phyloP scores from a whole-genome alignment of 1,140 invertebrate species.

The Ceratina japonica region DNA sequence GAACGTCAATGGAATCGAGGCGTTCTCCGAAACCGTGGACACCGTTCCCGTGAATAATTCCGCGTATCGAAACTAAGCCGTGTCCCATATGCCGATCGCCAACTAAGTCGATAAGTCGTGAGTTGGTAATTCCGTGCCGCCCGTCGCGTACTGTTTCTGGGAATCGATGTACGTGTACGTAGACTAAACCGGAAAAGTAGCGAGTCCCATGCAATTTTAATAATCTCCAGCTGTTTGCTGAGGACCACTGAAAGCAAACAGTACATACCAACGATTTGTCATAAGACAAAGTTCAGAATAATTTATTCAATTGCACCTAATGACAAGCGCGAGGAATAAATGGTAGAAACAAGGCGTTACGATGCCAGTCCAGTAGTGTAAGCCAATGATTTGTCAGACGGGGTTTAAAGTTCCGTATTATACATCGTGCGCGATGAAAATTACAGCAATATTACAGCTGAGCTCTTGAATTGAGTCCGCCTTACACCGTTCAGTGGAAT shows the following conservation, averaged over 20 bases:
- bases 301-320: too few relatives aligned
- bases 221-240: conserved; percentile 1
- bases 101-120: conserved; percentile 11
- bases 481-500: neutral
- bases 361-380: too few relatives aligned
- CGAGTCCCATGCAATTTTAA: conserved; percentile 40
- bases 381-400: too few relatives aligned
- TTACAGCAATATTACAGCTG: too few relatives aligned
- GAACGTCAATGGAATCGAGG: conserved; percentile 3
- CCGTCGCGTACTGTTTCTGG: conserved; percentile 18
- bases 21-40: conserved; percentile 15
- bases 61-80: conserved; percentile 38
- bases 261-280: too few relatives aligned
- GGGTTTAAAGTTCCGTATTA: too few relatives aligned
- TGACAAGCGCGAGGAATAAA: too few relatives aligned
- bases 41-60: conserved; percentile 34
- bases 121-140: conserved; percentile 13
- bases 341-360: too few relatives aligned
- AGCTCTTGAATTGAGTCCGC: too few relatives aligned
- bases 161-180: conserved; percentile 18
- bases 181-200: conserved; percentile 11
- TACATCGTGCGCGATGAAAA: too few relatives aligned
- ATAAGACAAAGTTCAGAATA: too few relatives aligned
- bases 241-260: conserved; percentile 1
- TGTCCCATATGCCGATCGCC: conserved; percentile 13